Conservation (phyloP, 2,888 invertebrate species). For the Charanyca ferruginea region DNA sequence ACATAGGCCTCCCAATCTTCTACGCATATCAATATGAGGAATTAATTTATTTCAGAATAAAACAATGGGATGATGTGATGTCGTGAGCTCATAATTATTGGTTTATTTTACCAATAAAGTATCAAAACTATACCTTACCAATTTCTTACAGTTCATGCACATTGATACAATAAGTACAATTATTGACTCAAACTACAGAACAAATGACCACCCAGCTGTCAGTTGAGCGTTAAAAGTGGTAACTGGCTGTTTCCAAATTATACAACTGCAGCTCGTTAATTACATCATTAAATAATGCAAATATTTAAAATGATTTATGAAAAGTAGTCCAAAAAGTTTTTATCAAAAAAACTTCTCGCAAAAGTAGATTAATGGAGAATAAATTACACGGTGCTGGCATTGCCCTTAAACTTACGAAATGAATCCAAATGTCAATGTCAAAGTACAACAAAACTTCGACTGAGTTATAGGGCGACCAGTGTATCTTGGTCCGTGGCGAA, state of each 20-base stretch:
- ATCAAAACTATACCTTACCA: no score
- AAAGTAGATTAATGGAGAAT: slow-evolving; percentile 57
- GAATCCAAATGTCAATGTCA: slow-evolving; percentile 59
- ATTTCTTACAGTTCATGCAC: no score
- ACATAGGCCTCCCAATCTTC: no score
- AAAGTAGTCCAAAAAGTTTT: slow-evolving; percentile 29
- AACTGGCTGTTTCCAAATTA: not conserved
- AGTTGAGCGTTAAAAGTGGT: not conserved
- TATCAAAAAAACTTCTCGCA: slow-evolving; percentile 31
- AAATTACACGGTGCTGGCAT: slow-evolving; percentile 53
- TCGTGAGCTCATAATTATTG: not conserved
- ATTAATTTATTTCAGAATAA: slow-evolving; percentile 9
- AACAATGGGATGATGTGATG: no score
- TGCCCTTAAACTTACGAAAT: slow-evolving; percentile 62
- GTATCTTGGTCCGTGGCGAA: not conserved
- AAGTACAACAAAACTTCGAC: slow-evolving; percentile 27
- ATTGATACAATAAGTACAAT: no score
- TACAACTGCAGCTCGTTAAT: not conserved
- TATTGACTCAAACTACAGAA: not conserved
- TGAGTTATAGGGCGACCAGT: slow-evolving; percentile 20
- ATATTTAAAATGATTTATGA: slow-evolving; percentile 23
- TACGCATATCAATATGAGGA: slow-evolving; percentile 1
- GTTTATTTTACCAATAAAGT: not conserved
- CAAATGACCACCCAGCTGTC: not conserved
- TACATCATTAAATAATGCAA: slow-evolving; percentile 26